These are phyloP conservation scores for Ptiloglossa arizonensis DNA, from an alignment of 1,140 invertebrate genomes.

Conservation along the genomic window DNA sequence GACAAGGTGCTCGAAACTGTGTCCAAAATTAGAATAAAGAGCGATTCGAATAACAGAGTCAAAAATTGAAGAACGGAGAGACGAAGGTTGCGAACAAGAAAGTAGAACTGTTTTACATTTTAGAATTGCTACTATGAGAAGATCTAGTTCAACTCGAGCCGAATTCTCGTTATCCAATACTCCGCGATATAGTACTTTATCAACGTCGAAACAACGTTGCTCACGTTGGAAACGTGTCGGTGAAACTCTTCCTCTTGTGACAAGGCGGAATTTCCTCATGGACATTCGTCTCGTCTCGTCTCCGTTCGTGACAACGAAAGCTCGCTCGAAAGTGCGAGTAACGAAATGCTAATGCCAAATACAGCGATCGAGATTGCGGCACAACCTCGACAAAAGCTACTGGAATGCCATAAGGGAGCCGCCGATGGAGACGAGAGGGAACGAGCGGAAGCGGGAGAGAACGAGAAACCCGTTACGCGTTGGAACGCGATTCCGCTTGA, in stretches of 20 bases:
- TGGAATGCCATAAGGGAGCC: conserved; percentile 60
- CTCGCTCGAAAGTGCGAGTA: conserved; percentile 75
- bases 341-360: conserved; percentile 72
- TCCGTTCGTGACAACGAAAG: conserved; percentile 55
- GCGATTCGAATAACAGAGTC: neutral
- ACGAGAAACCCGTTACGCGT: conserved; percentile 50
- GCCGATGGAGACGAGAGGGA: neutral
- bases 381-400: conserved; percentile 59
- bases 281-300: conserved; percentile 40
- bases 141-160: too few species aligned
- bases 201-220: neutral
- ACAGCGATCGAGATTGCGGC: conserved; percentile 49
- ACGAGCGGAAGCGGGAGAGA: conserved; percentile 40
- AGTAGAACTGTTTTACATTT: too few species aligned
- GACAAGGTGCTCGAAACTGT: too few species aligned
- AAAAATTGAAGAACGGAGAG: too few species aligned
- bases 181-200: too few species aligned
- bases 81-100: too few species aligned
- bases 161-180: too few species aligned
- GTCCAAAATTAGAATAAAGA: neutral
- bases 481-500: conserved; percentile 58
- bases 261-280: neutral
- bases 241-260: neutral
- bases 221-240: too few species aligned
- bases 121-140: too few species aligned